Conservation (phyloP, 2,888 invertebrate genomes). For the Sphinx pinastri region DNA sequence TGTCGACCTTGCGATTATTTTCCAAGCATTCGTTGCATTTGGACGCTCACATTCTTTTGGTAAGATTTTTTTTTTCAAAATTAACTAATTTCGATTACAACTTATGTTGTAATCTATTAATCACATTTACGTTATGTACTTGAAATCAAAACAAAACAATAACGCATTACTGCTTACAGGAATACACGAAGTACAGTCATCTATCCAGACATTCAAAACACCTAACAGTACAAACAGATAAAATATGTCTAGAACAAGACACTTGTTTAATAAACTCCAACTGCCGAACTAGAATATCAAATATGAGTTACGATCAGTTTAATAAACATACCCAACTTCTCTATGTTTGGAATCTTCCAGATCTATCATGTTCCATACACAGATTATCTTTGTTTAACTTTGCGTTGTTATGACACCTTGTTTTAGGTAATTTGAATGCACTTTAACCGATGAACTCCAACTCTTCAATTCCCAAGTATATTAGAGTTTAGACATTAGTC, state of each 20-base stretch:
- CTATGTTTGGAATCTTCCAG: slow-evolving; percentile 26
- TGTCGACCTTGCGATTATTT: slow-evolving; percentile 49
- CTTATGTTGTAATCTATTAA: too few relatives aligned
- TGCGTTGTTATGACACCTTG: slow-evolving; percentile 32
- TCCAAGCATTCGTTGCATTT: slow-evolving; percentile 40
- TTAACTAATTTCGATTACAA: too few relatives aligned
- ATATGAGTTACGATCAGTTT: not conserved
- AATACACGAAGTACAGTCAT: too few relatives aligned
- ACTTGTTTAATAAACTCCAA: slow-evolving; percentile 15
- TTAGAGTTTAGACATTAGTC: too few relatives aligned
- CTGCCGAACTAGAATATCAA: not conserved
- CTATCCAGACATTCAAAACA: too few relatives aligned
- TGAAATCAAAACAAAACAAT: too few relatives aligned
- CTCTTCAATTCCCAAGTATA: too few relatives aligned
- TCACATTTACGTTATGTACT: too few relatives aligned
- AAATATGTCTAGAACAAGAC: slow-evolving; percentile 22
- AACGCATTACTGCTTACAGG: too few relatives aligned
- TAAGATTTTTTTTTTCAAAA: too few relatives aligned
- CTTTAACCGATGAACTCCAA: too few relatives aligned
- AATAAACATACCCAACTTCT: slow-evolving; percentile 29
- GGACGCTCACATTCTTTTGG: slow-evolving; percentile 35
- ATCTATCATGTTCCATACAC: slow-evolving; percentile 33
- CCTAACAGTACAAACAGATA: not conserved
- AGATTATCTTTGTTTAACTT: slow-evolving; percentile 33
- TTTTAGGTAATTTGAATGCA: slow-evolving; percentile 27